These are phyloP conservation scores for Watsonalla binaria DNA, from an alignment of 2,888 invertebrate genomes.

Conservation along the genomic window DNA sequence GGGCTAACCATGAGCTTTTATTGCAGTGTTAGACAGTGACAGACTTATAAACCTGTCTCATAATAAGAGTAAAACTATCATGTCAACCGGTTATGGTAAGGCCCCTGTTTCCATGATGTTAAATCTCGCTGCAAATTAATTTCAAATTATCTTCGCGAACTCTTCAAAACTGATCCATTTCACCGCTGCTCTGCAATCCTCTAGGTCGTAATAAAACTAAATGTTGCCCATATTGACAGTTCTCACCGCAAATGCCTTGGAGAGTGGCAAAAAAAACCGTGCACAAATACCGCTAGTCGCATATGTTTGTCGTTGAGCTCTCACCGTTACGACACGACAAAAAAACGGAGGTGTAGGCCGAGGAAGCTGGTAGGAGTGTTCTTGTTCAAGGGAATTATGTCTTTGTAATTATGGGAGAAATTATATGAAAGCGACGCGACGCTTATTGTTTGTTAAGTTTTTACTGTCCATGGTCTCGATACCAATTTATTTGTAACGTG, in stretches of 20 bases:
- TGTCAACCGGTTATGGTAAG: too few relatives aligned
- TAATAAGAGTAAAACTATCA: too few relatives aligned
- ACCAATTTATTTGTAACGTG: neutral
- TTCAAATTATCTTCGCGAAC: too few relatives aligned
- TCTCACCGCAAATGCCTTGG: conserved; percentile 29
- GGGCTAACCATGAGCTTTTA: too few relatives aligned
- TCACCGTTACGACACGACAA: conserved; percentile 62
- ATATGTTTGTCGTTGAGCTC: conserved; percentile 71
- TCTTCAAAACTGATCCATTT: too few relatives aligned
- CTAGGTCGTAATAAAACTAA: conserved; percentile 1
- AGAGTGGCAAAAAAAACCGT: conserved; percentile 55
- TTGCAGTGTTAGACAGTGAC: too few relatives aligned
- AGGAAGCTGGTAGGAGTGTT: conserved; percentile 39
- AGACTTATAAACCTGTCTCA: too few relatives aligned
- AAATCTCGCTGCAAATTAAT: too few relatives aligned
- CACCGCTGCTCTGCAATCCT: neutral
- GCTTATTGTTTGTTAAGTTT: conserved; percentile 19
- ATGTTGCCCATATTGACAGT: conserved; percentile 28
- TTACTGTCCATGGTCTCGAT: conserved; percentile 11
- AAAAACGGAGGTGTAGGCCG: conserved; percentile 38
- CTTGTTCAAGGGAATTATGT: conserved; percentile 48
- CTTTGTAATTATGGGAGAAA: conserved; percentile 47
- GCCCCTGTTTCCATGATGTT: too few relatives aligned
- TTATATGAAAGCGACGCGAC: conserved; percentile 37
- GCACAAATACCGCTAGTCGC: conserved; percentile 68